phyloP scores from a whole-genome alignment of 2,888 invertebrate genomes.

The Phyllotreta striolata region DNA sequence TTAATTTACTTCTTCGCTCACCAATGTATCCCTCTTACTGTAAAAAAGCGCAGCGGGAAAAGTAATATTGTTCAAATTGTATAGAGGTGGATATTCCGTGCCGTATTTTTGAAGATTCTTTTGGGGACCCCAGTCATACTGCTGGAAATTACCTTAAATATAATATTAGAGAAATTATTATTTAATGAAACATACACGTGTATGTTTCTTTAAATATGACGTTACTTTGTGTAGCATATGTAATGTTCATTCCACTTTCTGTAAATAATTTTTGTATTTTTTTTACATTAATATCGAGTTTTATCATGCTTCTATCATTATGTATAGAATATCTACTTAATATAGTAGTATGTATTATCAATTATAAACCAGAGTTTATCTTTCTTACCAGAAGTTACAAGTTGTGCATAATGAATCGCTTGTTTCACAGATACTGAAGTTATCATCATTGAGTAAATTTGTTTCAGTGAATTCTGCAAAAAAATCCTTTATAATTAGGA shows the following conservation, averaged over 20 bases:
- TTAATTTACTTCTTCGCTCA: constrained; percentile 54
- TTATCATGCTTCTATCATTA: too few relatives aligned
- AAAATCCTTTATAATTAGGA: constrained; percentile 1
- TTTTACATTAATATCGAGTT: too few relatives aligned
- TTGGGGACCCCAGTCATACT: constrained; percentile 66
- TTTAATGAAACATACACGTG: too few relatives aligned
- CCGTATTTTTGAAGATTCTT: constrained; percentile 40
- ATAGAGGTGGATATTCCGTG: constrained; percentile 54
- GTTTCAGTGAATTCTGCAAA: constrained; percentile 25
- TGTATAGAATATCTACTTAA: too few relatives aligned
- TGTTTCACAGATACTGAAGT: constrained; percentile 38
- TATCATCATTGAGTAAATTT: constrained; percentile 30
- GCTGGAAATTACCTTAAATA: constrained; percentile 60
- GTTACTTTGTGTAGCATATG: too few relatives aligned
- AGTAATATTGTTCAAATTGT: constrained; percentile 57
- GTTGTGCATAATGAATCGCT: constrained; percentile 40
- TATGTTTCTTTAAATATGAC: too few relatives aligned
- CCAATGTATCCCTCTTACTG: constrained; percentile 62
- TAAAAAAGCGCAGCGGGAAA: constrained; percentile 60
- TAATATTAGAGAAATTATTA: neutral
- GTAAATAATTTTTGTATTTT: too few relatives aligned
- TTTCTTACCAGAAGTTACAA: constrained; percentile 37
- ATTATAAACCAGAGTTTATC: too few relatives aligned
- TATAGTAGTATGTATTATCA: too few relatives aligned
- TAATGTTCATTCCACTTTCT: neutral